Conservation (phyloP, 2,113 vertebrate species). For the Lates calcarifer region DNA sequence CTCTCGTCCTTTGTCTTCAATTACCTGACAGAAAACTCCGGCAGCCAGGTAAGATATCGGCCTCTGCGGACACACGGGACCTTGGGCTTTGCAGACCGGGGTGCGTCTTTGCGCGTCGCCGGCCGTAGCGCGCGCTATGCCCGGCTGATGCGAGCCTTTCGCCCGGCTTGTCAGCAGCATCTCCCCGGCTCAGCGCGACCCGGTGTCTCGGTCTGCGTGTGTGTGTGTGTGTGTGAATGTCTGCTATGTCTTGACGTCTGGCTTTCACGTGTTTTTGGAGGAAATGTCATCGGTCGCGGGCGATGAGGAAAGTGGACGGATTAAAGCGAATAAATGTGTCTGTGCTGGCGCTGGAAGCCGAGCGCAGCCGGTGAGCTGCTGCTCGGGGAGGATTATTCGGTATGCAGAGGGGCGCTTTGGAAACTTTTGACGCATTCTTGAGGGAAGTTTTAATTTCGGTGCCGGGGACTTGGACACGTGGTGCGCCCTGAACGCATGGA, state of each 20-base stretch:
- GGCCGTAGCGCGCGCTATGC: conserved; percentile 32
- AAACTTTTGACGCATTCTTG: conserved; percentile 82
- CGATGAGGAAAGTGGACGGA: neutral
- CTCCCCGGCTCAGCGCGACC: conserved; percentile 51
- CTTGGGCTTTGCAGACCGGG: conserved; percentile 22
- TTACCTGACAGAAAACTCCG: conserved; percentile 93
- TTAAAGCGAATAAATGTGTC: neutral
- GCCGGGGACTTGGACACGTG: conserved; percentile 73
- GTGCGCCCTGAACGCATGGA: conserved; percentile 62
- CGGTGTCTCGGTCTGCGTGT: conserved; percentile 57
- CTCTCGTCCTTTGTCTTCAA: conserved; percentile 97
- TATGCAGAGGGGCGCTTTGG: conserved; percentile 65
- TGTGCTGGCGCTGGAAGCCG: neutral
- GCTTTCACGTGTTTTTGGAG: conserved; percentile 82
- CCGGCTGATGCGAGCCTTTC: conserved; percentile 61
- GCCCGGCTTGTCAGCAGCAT: conserved; percentile 67
- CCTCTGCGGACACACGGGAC: conserved; percentile 9
- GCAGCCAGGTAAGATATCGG: conserved; percentile 89
- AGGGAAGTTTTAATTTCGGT: conserved; percentile 70
- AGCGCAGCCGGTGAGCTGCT: conserved; percentile 16
- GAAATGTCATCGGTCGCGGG: conserved; percentile 61
- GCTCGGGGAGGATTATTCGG: conserved; percentile 54
- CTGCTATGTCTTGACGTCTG: conserved; percentile 67
- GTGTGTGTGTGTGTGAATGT: neutral
- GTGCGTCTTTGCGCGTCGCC: conserved; percentile 54